Evolutionary conservation across 1,140 invertebrate genomes (phyloP).

Genomic region (Drosophila bocki): DNA sequence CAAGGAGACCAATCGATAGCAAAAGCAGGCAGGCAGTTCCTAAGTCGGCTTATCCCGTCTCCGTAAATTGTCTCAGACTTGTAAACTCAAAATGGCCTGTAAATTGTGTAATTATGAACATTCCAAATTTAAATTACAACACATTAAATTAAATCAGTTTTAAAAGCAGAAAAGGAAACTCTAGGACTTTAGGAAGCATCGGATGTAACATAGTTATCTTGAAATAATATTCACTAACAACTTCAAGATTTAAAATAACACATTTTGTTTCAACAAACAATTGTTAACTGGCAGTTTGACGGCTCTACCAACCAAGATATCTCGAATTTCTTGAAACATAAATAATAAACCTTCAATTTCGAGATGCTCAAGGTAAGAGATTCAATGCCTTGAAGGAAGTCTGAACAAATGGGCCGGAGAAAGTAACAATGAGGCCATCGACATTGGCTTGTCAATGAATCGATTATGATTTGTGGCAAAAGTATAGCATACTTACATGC

Average conservation of each 20-base stretch:
- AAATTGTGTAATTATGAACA: slow-evolving; percentile 14
- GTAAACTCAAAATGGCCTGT: slow-evolving; percentile 31
- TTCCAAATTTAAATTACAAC: background rate
- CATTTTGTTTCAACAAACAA: too few species aligned
- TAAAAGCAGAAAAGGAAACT: background rate
- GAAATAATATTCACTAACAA: too few species aligned
- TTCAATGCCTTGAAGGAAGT: slow-evolving; percentile 17
- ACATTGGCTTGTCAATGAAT: slow-evolving; percentile 54
- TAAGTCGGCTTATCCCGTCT: slow-evolving; percentile 59
- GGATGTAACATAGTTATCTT: background rate
- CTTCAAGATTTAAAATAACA: too few species aligned
- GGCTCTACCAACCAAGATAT: background rate
- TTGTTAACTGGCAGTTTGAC: background rate
- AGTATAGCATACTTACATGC: slow-evolving; percentile 61
- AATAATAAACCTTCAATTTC: background rate
- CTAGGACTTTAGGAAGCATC: background rate
- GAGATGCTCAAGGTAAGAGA: background rate
- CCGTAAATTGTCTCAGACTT: slow-evolving; percentile 40
- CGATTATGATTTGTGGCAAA: slow-evolving; percentile 74
- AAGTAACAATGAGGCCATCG: slow-evolving; percentile 17
- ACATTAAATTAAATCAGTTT: background rate
- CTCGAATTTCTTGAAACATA: background rate
- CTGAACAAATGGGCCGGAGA: background rate
- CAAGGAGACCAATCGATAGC: slow-evolving; percentile 32
- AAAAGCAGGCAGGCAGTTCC: slow-evolving; percentile 19